Evolutionary conservation across 2,113 vertebrate species (phyloP).

Genomic region (Ochotona curzoniae): DNA sequence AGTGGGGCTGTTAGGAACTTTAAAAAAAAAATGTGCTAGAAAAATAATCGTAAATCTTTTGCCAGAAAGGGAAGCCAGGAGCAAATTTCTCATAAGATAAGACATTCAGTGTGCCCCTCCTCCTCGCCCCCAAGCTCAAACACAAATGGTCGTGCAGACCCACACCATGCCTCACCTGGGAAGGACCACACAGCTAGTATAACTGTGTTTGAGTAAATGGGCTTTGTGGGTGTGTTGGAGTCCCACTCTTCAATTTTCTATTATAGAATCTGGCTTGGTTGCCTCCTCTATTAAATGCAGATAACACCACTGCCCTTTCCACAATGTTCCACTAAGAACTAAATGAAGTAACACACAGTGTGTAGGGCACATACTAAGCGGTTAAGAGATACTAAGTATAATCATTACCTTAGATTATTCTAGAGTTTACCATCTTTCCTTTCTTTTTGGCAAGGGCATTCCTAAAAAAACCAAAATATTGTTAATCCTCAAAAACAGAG

Average conservation of each 20-base stretch:
- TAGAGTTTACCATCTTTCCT: constrained; percentile 4
- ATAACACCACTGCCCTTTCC: neutral
- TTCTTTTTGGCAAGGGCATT: neutral
- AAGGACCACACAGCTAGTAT: neutral
- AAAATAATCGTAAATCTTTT: constrained; percentile 37
- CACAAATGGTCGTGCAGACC: neutral
- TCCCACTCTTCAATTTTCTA: neutral
- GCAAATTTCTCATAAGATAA: constrained; percentile 3
- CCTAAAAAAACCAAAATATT: neutral
- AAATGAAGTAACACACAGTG: neutral
- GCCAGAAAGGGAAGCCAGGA: neutral
- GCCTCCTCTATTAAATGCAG: constrained; percentile 42
- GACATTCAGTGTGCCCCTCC: neutral
- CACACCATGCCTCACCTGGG: neutral
- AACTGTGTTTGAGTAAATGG: constrained; percentile 14
- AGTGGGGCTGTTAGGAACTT: neutral
- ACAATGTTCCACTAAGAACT: neutral
- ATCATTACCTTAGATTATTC: neutral
- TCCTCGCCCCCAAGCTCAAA: neutral
- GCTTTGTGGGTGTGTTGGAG: neutral
- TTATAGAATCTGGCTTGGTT: neutral
- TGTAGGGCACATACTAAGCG: neutral
- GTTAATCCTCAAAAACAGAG: constrained; percentile 19
- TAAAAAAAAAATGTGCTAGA: neutral
- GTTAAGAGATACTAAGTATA: neutral